Base-by-base conservation (phyloP, 2,113 vertebrate species). In the Vimba vimba region DNA sequence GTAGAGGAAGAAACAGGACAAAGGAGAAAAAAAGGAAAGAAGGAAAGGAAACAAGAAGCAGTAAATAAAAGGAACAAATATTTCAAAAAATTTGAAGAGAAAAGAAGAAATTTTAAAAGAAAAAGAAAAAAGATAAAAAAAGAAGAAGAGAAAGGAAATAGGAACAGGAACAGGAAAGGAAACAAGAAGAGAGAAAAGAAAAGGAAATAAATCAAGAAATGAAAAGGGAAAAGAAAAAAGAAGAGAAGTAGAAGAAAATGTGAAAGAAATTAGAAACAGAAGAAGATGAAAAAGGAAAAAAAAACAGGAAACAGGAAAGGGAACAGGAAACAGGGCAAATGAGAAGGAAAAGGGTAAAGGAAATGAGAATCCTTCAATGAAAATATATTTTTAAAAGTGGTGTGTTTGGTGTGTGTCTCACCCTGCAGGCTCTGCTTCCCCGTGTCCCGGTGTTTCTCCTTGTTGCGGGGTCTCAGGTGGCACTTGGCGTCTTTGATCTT, bases 401-500 rank as follows among this genome's bases (percentile, higher is more conserved):
- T 33, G 43, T 3, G 39, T 50, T 33, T 21, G 36, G 19, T 74
- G 64, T 36, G 13, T 4, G 1, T 55, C 50, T 82, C 93, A 98
- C 97, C 97, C 93, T 94, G 94, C 71, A 93, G 82, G 85, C 83
- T 92, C 85, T 96, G 97, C 79, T 91, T 96, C 33, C 89, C 88
- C 36, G 91, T 78, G 1, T 97, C 97, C 88, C 95, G 94, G 17
- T 91, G 87, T 85, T 95, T 97, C 87, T 98, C 97, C 87, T 93
- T 97, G 92, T 94, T 96, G 47, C 96, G 96, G 47, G 97, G 97
- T 39, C 91, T 93, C 85, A 99, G 95, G 89, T 97, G 97, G 88
- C 98, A 99, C 86, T 98, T 99, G 83, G 97, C 96, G 1, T 98
- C 97, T 91, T 97, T 97, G 90, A 99, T 97, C 95, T 98, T 99